These are phyloP conservation scores for Leptodactylus fuscus DNA, from an alignment of 2,113 vertebrate genomes.

Conservation along the genomic window DNA sequence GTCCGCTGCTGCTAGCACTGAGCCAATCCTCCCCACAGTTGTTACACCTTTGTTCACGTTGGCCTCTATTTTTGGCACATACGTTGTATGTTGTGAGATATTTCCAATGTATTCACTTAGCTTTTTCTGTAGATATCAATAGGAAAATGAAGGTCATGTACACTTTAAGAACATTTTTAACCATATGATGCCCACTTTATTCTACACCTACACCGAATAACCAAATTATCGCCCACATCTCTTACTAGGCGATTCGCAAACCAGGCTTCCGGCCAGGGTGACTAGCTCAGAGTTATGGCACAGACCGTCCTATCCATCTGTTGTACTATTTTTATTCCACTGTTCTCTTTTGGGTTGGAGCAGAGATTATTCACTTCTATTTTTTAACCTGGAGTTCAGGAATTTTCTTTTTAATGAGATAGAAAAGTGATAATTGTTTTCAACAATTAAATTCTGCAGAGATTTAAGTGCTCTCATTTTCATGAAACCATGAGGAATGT, in stretches of 20 bases:
- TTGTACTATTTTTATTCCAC: neutral
- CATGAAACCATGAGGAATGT: neutral
- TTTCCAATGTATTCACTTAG: too few species aligned
- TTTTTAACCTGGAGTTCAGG: conserved; percentile 4
- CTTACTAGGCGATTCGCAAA: neutral
- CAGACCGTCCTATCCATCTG: neutral
- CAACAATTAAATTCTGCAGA: conserved; percentile 5
- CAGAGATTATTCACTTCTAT: neutral
- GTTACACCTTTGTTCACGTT: too few species aligned
- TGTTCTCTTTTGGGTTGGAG: neutral
- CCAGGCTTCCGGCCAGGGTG: neutral
- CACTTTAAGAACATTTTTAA: neutral
- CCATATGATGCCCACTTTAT: neutral
- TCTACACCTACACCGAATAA: neutral
- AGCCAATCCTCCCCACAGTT: too few species aligned
- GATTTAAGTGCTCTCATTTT: neutral
- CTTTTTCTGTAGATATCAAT: too few species aligned
- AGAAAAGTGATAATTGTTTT: conserved; percentile 17
- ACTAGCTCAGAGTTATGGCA: neutral
- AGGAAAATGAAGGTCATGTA: too few species aligned
- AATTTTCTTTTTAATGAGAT: conserved; percentile 20
- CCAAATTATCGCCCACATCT: too few species aligned
- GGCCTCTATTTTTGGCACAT: too few species aligned
- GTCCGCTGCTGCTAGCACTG: too few species aligned
- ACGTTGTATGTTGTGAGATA: too few species aligned